Evolutionary conservation across 1,140 invertebrate genomes (phyloP), one percentile per base, ranked within the genome.

Genomic region (Zaprionus capensis): DNA sequence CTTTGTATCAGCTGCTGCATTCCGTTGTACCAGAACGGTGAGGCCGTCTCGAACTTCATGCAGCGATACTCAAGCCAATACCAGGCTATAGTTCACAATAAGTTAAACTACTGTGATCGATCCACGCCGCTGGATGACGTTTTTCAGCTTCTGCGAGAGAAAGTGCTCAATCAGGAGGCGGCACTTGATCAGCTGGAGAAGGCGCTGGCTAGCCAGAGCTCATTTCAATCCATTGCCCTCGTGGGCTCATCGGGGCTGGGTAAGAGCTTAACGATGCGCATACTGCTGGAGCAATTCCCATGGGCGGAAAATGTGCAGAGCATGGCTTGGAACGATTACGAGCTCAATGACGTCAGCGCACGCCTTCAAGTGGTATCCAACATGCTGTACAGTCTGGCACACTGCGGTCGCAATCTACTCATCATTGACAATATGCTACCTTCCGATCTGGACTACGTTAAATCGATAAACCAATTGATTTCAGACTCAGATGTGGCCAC

Each of bases 31-130:
- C 55, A 69, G 31, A 68, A 68, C 5, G 20, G 51, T 4, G 41
- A 57, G 7, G 28, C n/a, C n/a, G 17, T 82, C 3, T 34, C 66
- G 7, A 66, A 64, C 9, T 77, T 82, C 28, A 46, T 68, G 58
- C 58, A 75, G 5, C 79, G 59, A 5, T 82, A 82, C 24, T 31
- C 34, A 2, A 62, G 15, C 4, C 80, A 82, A 14, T 81, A 78
- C 14, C 67, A 78, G 14, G 67, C 72, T 14, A 84, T 91, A 26
- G 58, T 91, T 0, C 79, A 91, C 64, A 81, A 86, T 14, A 84
- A 80, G 34, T 15, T 56, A 0, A 71, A 91, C 46, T 91, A 91
- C 49, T 91, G 90, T 56, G 63, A 82, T 31, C 58, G 63, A 14
- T 17, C 7, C n/a, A 14, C 71, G n/a, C 38, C 72, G 4, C 22